phyloP scores from a whole-genome alignment of 2,888 invertebrate genomes.

The Oscheius sp. region DNA sequence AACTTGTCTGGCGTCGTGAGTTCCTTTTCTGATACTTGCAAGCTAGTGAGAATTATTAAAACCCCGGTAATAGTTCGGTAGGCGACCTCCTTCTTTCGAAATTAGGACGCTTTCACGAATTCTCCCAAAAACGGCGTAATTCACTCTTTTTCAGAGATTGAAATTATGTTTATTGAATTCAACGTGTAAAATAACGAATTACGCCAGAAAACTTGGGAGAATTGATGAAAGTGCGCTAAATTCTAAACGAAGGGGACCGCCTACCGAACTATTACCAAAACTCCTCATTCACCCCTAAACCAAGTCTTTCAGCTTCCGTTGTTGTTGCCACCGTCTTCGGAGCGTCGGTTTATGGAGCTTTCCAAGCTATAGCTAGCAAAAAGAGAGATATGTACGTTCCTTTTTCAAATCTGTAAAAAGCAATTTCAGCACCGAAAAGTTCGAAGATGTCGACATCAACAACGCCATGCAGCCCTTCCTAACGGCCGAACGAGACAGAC shows the following conservation, averaged over 20 bases:
- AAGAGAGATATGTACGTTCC: conserved; percentile 44
- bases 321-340: conserved; percentile 57
- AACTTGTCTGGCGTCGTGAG: conserved; percentile 70
- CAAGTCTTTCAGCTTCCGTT: conserved; percentile 52
- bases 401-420: not conserved
- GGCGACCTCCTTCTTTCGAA: too few species aligned
- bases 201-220: too few species aligned
- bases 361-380: conserved; percentile 51
- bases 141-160: not conserved
- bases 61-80: too few species aligned
- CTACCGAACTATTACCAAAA: too few species aligned
- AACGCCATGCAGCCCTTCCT: conserved; percentile 72
- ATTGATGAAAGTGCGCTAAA: too few species aligned
- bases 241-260: too few species aligned
- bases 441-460: conserved; percentile 70
- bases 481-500: conserved; percentile 70
- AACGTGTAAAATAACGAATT: not conserved
- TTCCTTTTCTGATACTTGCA: conserved; percentile 15
- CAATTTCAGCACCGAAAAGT: conserved; percentile 64
- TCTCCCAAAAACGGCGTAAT: too few species aligned
- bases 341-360: conserved; percentile 58
- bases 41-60: too few species aligned
- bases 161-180: conserved; percentile 1
- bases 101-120: too few species aligned
- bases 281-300: not conserved